These are phyloP conservation scores for Brachyptera putata DNA, from an alignment of 2,888 invertebrate species.

Conservation along the genomic window DNA sequence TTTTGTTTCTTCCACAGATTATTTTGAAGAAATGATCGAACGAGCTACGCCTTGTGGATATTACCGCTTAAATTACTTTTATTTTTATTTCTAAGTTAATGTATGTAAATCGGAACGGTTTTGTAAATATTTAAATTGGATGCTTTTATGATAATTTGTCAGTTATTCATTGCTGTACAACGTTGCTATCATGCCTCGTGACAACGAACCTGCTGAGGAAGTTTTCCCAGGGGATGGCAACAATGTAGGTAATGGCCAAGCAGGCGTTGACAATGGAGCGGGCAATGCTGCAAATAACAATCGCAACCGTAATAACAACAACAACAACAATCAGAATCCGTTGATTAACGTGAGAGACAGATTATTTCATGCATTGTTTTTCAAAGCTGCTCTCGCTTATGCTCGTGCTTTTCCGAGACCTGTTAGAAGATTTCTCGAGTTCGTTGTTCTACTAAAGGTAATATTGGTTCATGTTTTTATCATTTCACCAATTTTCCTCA, in stretches of 20 bases:
- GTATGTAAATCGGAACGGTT: too few species aligned
- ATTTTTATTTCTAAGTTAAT: too few species aligned
- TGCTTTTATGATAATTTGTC: too few species aligned
- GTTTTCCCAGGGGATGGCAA: background rate
- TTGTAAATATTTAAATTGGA: too few species aligned
- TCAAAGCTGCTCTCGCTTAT: constrained; percentile 87
- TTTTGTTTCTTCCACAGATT: too few species aligned
- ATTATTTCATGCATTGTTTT: constrained; percentile 91
- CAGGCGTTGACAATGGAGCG: background rate
- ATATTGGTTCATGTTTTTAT: too few species aligned
- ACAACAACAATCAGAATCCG: constrained; percentile 61
- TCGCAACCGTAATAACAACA: constrained; percentile 37
- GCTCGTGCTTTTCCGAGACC: constrained; percentile 84
- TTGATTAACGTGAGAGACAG: constrained; percentile 84
- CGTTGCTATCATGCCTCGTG: constrained; percentile 26
- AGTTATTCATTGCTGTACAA: too few species aligned
- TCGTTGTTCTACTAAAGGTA: constrained; percentile 74
- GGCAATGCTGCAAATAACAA: background rate
- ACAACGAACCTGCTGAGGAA: constrained; percentile 16
- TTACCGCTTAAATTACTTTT: too few species aligned
- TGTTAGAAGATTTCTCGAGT: constrained; percentile 77
- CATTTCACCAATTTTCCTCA: too few species aligned
- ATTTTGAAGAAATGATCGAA: too few species aligned
- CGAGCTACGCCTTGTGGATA: too few species aligned
- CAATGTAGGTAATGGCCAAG: background rate